Conservation (phyloP, 1,140 invertebrate genomes). For the Probaryconus sp. region DNA sequence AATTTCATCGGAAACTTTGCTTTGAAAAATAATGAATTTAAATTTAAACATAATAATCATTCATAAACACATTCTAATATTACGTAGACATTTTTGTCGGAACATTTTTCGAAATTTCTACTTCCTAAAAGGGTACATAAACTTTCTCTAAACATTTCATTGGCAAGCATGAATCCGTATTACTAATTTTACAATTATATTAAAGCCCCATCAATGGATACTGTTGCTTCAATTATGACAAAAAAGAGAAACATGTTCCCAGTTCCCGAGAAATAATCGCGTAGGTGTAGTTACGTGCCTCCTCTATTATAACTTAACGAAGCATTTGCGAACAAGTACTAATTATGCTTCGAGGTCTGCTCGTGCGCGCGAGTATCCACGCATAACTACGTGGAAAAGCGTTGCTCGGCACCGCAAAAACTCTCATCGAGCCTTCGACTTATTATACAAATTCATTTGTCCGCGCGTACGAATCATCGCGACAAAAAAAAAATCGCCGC, state of each 20-base stretch:
- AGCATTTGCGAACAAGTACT: constrained; percentile 61
- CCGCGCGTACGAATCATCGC: not conserved
- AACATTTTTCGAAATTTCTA: no score
- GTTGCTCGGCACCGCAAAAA: constrained; percentile 41
- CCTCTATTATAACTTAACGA: constrained; percentile 56
- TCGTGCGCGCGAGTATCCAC: constrained; percentile 37
- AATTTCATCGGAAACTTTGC: no score
- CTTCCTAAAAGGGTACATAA: no score
- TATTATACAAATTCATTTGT: constrained; percentile 38
- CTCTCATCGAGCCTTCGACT: constrained; percentile 39
- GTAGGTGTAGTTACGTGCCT: constrained; percentile 56
- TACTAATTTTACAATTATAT: constrained; percentile 59
- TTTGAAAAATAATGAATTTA: no score
- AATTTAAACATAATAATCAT: no score
- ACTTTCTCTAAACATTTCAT: no score
- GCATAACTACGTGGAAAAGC: constrained; percentile 47
- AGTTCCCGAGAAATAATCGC: constrained; percentile 45
- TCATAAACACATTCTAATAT: no score
- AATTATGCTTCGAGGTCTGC: constrained; percentile 61
- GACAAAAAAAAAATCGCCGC: constrained; percentile 6
- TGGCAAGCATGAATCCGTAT: no score
- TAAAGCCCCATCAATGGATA: constrained; percentile 41
- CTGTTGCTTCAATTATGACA: constrained; percentile 46
- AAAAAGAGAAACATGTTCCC: constrained; percentile 49
- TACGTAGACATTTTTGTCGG: no score